Evolutionary conservation across 2,888 invertebrate species (phyloP).

Genomic region (Pseudococcus longispinus): DNA sequence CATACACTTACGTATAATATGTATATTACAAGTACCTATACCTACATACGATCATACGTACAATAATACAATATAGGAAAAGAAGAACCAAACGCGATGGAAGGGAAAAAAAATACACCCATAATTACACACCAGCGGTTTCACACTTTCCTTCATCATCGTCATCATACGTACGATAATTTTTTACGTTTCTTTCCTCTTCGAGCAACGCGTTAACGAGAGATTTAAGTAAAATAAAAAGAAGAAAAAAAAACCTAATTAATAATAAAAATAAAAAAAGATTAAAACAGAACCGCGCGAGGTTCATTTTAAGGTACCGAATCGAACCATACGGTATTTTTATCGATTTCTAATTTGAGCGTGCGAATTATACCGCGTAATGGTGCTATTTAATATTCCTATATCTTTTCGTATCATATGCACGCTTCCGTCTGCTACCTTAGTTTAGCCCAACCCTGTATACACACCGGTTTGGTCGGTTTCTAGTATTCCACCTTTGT

Average conservation of each 20-base stretch:
- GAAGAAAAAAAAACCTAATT: neutral
- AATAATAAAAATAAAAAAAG: constrained; percentile 9
- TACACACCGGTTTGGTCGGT: too few relatives aligned
- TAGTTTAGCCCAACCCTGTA: too few relatives aligned
- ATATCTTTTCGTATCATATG: neutral
- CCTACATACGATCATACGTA: too few relatives aligned
- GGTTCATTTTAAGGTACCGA: constrained; percentile 9
- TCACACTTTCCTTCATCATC: constrained; percentile 15
- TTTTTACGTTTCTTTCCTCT: constrained; percentile 5
- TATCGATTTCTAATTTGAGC: neutral
- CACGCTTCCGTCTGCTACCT: neutral
- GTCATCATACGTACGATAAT: neutral
- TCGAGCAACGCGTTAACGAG: constrained; percentile 14
- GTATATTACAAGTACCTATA: too few relatives aligned
- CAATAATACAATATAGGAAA: neutral
- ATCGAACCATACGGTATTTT: constrained; percentile 36
- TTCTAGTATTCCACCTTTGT: neutral
- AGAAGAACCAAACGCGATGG: neutral
- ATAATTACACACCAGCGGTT: constrained; percentile 10
- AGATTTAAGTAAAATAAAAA: neutral
- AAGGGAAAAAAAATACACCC: neutral
- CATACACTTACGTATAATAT: neutral
- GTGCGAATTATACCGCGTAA: neutral
- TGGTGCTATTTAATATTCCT: neutral
- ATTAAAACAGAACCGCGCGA: neutral